Base-by-base conservation (phyloP, 2,888 invertebrate genomes). In the Chromoteleia sp. region DNA sequence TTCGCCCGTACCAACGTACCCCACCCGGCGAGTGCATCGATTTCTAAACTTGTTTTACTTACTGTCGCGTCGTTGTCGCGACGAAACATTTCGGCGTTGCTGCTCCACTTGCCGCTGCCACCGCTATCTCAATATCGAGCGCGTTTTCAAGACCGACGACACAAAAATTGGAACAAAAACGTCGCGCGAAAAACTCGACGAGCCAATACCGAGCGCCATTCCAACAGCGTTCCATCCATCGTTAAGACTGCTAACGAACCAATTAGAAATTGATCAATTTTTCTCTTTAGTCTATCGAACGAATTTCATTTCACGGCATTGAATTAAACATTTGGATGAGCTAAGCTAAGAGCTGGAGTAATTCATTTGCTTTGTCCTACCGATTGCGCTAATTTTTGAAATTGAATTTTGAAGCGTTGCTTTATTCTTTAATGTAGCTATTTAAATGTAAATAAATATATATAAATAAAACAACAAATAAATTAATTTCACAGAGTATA, bases 11-110 rank as follows among this genome's bases (percentile, higher is more conserved):
- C 67, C 58, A 63, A 30, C 68, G 73, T 59, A 59, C 77, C 61
- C 56, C 80, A 71, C 75, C 80, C 79, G 45, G 71, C 73, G 73
- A 71, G 67, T 74, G 79, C 79, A 79, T 79, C 74, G 79, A 79
- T 79, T 79, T 79, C 79, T 79, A 79, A 79, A 79, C 79, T 79
- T 68, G 79, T 79, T 74, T 79, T 79, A 79, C 79, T 79, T 67
- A 67, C 67, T 74, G 83, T 81, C 73, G 83, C 78, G 75, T 63
- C 73, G 73, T 74, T 74, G 63, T 74, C 73, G 73, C 73, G 73
- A 74, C 50, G 77, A 59, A 81, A 77, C 58, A 73, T 65, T 67
- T 79, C 33, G 78, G 75, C 68, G 68, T 59, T 68, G 68, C 67
- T 68, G 65, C 74, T 58, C 74, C 50, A 75, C 58, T 75, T 65